Conservation (phyloP, 2,888 invertebrate genomes). For the Pediacus dermestoides region DNA sequence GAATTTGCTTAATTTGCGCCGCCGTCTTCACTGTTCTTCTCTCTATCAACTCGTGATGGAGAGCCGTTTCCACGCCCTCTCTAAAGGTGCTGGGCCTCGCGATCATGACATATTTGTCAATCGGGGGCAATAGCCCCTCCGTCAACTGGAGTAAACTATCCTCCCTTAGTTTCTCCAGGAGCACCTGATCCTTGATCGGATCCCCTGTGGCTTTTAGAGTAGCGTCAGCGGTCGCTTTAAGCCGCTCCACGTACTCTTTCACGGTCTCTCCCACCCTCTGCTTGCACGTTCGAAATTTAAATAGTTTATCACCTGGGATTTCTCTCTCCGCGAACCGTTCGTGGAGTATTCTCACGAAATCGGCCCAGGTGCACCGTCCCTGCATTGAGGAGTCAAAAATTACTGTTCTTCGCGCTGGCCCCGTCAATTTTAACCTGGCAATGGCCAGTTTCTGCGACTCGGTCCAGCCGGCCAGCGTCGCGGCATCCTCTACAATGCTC, state of each 20-base stretch:
- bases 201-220: neutral
- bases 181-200: neutral
- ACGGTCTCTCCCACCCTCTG: neutral
- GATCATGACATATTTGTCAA: neutral
- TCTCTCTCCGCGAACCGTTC: neutral
- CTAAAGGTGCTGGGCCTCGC: neutral
- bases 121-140: conserved; percentile 1
- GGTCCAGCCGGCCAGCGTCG: neutral
- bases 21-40: too few species aligned
- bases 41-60: neutral
- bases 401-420: neutral
- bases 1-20: too few species aligned
- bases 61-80: neutral
- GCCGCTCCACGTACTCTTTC: neutral
- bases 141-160: conserved; percentile 1
- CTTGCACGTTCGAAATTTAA: conserved; percentile 1
- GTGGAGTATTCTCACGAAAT: neutral
- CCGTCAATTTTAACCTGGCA: conserved; percentile 1
- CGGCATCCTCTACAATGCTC: neutral
- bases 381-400: neutral
- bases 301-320: conserved; percentile 3
- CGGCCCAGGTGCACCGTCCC: neutral
- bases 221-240: neutral
- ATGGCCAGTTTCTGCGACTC: conserved; percentile 3
- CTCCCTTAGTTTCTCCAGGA: neutral